Percentiles rank a stretch among this genome's conserved stretches.
These are phyloP conservation scores for Athripsodes cinereus DNA, from an alignment of 2,888 invertebrate genomes.

Conservation along the genomic window DNA sequence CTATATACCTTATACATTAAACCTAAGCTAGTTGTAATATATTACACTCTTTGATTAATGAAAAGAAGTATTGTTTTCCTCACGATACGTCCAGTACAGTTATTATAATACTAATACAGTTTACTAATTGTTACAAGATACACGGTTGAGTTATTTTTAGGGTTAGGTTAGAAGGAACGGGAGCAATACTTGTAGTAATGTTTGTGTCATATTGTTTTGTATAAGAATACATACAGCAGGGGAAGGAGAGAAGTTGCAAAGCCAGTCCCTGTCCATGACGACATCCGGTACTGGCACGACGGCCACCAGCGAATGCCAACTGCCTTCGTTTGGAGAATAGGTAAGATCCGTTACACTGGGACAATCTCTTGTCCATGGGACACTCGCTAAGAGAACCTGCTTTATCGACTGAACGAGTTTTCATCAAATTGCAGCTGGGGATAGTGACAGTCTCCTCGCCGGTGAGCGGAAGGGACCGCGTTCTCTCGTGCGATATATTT, in stretches of 20 bases:
- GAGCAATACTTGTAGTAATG: neutral
- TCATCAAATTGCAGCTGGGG: slow-evolving; percentile 31
- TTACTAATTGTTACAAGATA: too few relatives aligned
- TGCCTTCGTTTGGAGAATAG: slow-evolving; percentile 12
- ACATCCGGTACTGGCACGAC: slow-evolving; percentile 46
- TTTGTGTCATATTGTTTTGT: neutral
- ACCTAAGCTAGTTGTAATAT: too few relatives aligned
- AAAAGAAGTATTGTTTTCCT: too few relatives aligned
- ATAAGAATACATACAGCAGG: slow-evolving; percentile 15
- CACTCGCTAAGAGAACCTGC: slow-evolving; percentile 33
- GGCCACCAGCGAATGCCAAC: slow-evolving; percentile 20
- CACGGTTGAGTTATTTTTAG: too few relatives aligned
- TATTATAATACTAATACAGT: too few relatives aligned
- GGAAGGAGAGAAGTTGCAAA: neutral
- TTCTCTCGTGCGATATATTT: slow-evolving; percentile 56
- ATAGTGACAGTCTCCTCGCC: slow-evolving; percentile 46
- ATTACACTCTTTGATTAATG: neutral
- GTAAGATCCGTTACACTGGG: slow-evolving; percentile 23
- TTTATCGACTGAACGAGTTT: slow-evolving; percentile 33
- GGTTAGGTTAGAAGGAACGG: neutral
- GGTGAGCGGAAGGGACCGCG: slow-evolving; percentile 62
- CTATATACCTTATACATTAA: too few relatives aligned
- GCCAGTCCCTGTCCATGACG: slow-evolving; percentile 28
- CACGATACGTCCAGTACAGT: neutral
- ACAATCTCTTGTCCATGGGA: slow-evolving; percentile 28